phyloP scores from a whole-genome alignment of 2,888 invertebrate species.

The Sericinus montela region DNA sequence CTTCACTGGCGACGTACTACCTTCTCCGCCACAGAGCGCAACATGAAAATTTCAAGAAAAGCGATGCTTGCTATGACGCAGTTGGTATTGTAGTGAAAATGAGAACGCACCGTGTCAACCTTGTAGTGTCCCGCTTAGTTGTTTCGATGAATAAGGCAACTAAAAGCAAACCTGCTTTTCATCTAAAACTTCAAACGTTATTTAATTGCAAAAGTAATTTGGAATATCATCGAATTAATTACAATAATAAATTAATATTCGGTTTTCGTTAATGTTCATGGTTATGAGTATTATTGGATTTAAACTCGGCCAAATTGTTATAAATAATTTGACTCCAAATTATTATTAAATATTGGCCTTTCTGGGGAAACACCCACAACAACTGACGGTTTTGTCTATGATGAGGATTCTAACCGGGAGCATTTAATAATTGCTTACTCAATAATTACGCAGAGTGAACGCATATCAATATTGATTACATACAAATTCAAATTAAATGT shows the following conservation, averaged over 20 bases:
- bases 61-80: conserved; percentile 5
- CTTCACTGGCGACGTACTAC: conserved; percentile 13
- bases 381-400: too few relatives aligned
- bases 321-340: too few relatives aligned
- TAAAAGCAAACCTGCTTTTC: not conserved
- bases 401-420: too few relatives aligned
- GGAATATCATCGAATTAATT: not conserved
- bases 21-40: conserved; percentile 1
- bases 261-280: not conserved
- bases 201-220: not conserved
- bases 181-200: not conserved
- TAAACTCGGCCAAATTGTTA: too few relatives aligned
- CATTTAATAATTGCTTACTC: too few relatives aligned
- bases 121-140: conserved; percentile 8
- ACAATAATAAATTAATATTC: too few relatives aligned
- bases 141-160: conserved; percentile 1
- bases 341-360: too few relatives aligned
- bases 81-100: conserved; percentile 10
- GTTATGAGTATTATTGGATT: not conserved
- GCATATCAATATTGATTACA: too few relatives aligned
- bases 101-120: conserved; percentile 14
- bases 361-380: too few relatives aligned
- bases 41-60: conserved; percentile 18
- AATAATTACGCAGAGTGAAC: too few relatives aligned
- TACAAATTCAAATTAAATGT: too few relatives aligned